phyloP scores from a whole-genome alignment of 2,113 vertebrate species.

The Clarias macrocephalus region DNA sequence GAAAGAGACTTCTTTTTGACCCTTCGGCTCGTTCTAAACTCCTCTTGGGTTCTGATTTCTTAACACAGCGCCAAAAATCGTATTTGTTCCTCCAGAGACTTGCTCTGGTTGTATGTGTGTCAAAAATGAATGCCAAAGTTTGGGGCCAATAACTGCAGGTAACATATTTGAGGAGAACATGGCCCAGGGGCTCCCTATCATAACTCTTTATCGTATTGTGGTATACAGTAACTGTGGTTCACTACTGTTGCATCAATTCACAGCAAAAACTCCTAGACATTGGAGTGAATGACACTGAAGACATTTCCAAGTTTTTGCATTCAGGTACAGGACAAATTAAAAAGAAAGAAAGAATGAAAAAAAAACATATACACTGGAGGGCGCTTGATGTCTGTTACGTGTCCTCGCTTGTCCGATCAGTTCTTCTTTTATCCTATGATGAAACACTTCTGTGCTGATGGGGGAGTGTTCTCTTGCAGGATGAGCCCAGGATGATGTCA shows the following conservation, averaged over 20 bases:
- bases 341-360: neutral
- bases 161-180: neutral
- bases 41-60: neutral
- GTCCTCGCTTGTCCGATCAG: neutral
- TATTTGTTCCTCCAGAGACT: neutral
- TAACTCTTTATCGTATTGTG: no score
- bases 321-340: neutral
- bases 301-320: neutral
- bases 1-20: neutral
- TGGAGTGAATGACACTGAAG: neutral
- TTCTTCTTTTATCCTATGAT: neutral
- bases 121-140: neutral
- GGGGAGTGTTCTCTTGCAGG: neutral
- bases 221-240: neutral
- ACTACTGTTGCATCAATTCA: neutral
- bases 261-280: neutral
- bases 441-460: neutral
- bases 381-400: neutral
- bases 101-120: neutral
- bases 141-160: neutral
- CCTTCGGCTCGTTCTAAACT: neutral
- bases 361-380: neutral
- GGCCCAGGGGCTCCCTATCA: neutral
- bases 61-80: neutral
- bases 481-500: neutral